Base-by-base conservation (phyloP, 2,888 invertebrate species). In the Ophion costatus region DNA sequence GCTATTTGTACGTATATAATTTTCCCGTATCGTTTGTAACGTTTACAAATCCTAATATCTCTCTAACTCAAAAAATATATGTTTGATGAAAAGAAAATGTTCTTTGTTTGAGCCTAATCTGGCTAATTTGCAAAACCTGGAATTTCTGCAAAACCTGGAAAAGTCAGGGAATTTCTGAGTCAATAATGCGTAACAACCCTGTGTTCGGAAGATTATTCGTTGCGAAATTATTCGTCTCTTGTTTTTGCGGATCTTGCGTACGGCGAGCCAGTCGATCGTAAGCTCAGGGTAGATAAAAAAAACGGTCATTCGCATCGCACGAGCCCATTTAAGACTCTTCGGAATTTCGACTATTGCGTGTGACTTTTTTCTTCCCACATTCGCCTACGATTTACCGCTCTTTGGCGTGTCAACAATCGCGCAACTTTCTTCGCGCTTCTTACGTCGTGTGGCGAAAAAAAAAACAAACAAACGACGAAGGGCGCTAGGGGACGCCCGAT, bases 401-500 rank as follows among this genome's bases (percentile, higher is more conserved):
- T 57, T 22, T 38, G 51, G 51, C 51, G 0, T 51, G 17, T 51
- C 14, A 51, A 14, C 51, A 17, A 51, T 5, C 51, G 17, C 5
- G 51, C 20, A 20, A 20, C 20, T 29, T 33, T 66, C 29, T 63
- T 29, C 64, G 56, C 10, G 4, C 22, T 64, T 17, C 17, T 17
- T 17, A 17, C 11, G 17, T 17, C 51, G 51, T 51, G 5, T 17
- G 0, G 14, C 51, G 7, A 66, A 33, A n/a, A 29, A n/a, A 66
- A 38, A 29, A 29, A 63, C 29, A 64, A 64, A 64, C 51, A 75
- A 63, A 10, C 20, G 20, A 24, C n/a, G 20, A 75, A 71, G 24
- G 29, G 17, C n/a, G 45, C 38, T 57, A 71, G 20, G 57, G 42
- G 61, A 67, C 45, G 74, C 69, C 69, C 80, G 77, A 82, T 92